phyloP scores from a whole-genome alignment of 2,113 vertebrate species.

The Chionodraco myersi region DNA sequence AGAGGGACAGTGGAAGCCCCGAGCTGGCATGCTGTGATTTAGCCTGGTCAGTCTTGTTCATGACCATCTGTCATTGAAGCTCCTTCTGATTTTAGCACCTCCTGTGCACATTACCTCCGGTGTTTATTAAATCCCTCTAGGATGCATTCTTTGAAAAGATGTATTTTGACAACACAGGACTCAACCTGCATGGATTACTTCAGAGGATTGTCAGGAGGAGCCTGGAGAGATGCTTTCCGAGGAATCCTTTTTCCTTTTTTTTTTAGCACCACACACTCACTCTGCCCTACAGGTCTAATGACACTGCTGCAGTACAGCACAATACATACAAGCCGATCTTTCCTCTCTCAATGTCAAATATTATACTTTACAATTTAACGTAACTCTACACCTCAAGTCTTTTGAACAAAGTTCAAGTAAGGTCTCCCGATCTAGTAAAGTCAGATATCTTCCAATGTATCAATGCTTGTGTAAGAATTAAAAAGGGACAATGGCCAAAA shows the following conservation, averaged over 20 bases:
- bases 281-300: conserved; percentile 22
- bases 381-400: too few species aligned
- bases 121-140: conserved; percentile 49
- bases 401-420: too few species aligned
- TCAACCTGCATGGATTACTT: conserved; percentile 53
- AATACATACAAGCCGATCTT: neutral
- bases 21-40: conserved; percentile 55
- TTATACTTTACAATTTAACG: too few species aligned
- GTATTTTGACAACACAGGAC: conserved; percentile 60
- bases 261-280: conserved; percentile 16
- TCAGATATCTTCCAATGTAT: too few species aligned
- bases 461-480: too few species aligned
- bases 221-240: conserved; percentile 45
- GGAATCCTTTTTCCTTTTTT: conserved; percentile 24
- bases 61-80: conserved; percentile 53
- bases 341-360: too few species aligned
- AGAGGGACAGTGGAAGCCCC: conserved; percentile 42
- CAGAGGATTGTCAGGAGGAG: conserved; percentile 45
- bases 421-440: too few species aligned
- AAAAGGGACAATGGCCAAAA: too few species aligned
- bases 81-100: conserved; percentile 33
- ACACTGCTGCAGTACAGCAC: conserved; percentile 13
- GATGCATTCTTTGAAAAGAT: conserved; percentile 58
- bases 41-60: conserved; percentile 46
- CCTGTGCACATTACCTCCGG: conserved; percentile 30